A percentile compares a stretch with the other conserved stretches of the same genome.
phyloP scores from a whole-genome alignment of 2,888 invertebrate species.

The Eustalomyia histrio region DNA sequence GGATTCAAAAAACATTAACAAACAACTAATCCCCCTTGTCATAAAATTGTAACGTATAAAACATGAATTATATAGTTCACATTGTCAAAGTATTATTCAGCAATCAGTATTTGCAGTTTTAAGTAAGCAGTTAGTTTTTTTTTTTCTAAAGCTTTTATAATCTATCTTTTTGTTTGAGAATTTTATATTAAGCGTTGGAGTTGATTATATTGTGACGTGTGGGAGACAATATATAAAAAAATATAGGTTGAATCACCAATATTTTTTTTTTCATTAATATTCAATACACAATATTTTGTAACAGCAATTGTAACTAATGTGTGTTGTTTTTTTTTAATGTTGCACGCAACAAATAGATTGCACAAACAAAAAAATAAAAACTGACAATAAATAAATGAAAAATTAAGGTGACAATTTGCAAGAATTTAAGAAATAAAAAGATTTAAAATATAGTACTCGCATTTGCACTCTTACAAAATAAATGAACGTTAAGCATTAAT shows the following conservation, averaged over 20 bases:
- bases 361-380: conserved; percentile 16
- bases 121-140: conserved; percentile 19
- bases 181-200: conserved; percentile 61
- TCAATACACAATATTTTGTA: conserved; percentile 22
- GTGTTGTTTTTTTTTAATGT: conserved; percentile 19
- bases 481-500: conserved; percentile 28
- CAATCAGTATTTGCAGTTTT: conserved; percentile 39
- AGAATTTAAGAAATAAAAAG: conserved; percentile 45
- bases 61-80: conserved; percentile 61
- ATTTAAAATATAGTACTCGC: background rate
- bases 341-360: conserved; percentile 56
- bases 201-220: conserved; percentile 64
- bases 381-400: conserved; percentile 21
- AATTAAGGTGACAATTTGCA: conserved; percentile 62
- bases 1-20: background rate
- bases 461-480: background rate
- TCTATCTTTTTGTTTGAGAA: conserved; percentile 32
- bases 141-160: conserved; percentile 38
- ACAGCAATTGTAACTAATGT: conserved; percentile 10
- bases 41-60: conserved; percentile 35
- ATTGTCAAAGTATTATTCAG: conserved; percentile 57
- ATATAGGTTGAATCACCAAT: conserved; percentile 60
- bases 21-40: conserved; percentile 52
- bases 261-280: conserved; percentile 7
- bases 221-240: conserved; percentile 42